Evolutionary conservation across 2,888 invertebrate genomes (phyloP).

Genomic region (Dryobota labecula): DNA sequence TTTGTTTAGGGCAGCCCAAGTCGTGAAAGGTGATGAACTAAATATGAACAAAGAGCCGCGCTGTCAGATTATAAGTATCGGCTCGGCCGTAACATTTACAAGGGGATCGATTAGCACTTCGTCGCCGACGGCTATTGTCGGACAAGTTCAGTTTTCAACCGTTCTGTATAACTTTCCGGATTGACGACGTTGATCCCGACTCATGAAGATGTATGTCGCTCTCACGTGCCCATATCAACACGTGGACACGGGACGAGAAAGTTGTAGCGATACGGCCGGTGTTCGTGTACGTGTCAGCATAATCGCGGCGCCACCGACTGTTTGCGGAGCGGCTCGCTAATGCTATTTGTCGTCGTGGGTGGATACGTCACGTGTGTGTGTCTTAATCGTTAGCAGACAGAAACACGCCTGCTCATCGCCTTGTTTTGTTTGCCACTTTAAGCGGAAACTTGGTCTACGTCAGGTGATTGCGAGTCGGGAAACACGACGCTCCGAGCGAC

Average conservation of each 20-base stretch:
- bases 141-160: conserved; percentile 63
- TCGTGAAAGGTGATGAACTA: conserved; percentile 84
- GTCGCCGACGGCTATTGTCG: conserved; percentile 59
- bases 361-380: conserved; percentile 84
- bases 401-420: conserved; percentile 83
- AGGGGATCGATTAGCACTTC: conserved; percentile 68
- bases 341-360: conserved; percentile 85
- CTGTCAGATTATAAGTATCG: conserved; percentile 79
- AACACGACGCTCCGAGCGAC: conserved; percentile 62
- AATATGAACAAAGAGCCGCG: conserved; percentile 83
- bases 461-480: conserved; percentile 79
- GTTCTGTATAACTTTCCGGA: conserved; percentile 69
- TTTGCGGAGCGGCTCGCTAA: conserved; percentile 85
- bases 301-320: conserved; percentile 83
- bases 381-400: conserved; percentile 87
- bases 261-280: conserved; percentile 73
- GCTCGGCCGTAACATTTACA: conserved; percentile 75
- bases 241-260: conserved; percentile 76
- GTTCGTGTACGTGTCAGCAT: conserved; percentile 79
- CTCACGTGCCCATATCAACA: conserved; percentile 77
- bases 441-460: conserved; percentile 79
- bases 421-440: conserved; percentile 85
- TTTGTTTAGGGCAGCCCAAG: conserved; percentile 87
- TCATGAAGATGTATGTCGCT: conserved; percentile 72
- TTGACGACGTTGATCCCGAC: conserved; percentile 74